phyloP scores from a whole-genome alignment of 2,888 invertebrate species.

The Acleris cristana region DNA sequence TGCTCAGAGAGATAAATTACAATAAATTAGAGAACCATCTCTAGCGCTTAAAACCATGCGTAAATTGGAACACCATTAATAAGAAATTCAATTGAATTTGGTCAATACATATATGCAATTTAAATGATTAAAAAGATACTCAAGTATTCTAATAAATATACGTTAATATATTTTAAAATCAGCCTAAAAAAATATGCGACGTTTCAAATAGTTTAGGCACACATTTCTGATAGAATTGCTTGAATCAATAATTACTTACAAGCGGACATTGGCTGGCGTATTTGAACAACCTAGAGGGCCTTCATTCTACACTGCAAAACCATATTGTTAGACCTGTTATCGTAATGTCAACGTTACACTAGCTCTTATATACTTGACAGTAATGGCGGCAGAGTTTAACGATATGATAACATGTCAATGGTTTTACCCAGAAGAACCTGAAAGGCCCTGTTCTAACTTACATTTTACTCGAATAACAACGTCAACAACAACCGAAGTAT shows the following conservation, averaged over 20 bases:
- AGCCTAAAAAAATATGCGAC: constrained; percentile 34
- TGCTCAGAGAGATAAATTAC: constrained; percentile 3
- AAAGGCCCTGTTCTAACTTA: constrained; percentile 2
- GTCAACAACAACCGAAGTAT: constrained; percentile 19
- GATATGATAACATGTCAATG: too few relatives aligned
- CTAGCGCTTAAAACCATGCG: neutral
- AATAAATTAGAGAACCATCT: constrained; percentile 2
- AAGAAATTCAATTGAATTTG: too few relatives aligned
- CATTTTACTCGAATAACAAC: constrained; percentile 6
- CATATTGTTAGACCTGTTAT: too few relatives aligned
- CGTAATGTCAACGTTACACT: too few relatives aligned
- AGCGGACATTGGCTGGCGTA: constrained; percentile 41
- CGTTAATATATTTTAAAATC: constrained; percentile 13
- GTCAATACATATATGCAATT: too few relatives aligned
- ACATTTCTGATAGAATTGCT: constrained; percentile 53
- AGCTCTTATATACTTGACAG: too few relatives aligned
- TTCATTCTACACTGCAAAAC: too few relatives aligned
- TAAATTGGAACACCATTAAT: constrained; percentile 16
- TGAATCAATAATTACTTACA: constrained; percentile 40
- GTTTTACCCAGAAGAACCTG: too few relatives aligned
- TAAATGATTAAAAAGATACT: constrained; percentile 1
- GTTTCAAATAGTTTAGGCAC: constrained; percentile 63
- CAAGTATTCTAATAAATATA: neutral
- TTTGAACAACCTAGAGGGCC: constrained; percentile 27
- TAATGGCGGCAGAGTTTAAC: too few relatives aligned